phyloP scores from a whole-genome alignment of 2,888 invertebrate genomes.

The Volucella bombylans region DNA sequence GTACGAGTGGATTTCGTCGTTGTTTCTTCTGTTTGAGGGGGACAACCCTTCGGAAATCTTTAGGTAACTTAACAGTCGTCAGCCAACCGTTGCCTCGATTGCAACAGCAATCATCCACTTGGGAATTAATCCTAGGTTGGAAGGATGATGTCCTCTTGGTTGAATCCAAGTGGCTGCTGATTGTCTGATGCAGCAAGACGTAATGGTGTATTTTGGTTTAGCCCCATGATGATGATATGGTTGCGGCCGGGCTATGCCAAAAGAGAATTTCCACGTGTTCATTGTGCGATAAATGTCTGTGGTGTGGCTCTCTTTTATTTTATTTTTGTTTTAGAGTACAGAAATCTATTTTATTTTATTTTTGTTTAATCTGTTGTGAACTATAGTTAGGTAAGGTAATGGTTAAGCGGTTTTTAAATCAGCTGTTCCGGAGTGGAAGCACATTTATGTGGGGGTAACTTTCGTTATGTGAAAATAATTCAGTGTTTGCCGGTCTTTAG shows the following conservation, averaged over 20 bases:
- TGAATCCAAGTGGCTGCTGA: conserved; percentile 52
- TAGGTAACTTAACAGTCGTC: conserved; percentile 60
- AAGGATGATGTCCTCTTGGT: conserved; percentile 53
- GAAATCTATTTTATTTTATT: conserved; percentile 40
- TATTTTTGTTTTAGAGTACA: conserved; percentile 38
- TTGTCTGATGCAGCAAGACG: conserved; percentile 47
- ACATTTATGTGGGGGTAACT: conserved; percentile 16
- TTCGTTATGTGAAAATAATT: conserved; percentile 3
- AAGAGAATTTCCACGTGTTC: conserved; percentile 67
- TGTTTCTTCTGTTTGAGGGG: conserved; percentile 49
- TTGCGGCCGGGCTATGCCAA: conserved; percentile 54
- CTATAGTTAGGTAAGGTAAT: conserved; percentile 16
- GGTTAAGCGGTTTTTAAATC: conserved; percentile 37
- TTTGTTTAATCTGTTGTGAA: conserved; percentile 44
- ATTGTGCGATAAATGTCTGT: not conserved
- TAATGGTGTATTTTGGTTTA: conserved; percentile 57
- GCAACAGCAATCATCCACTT: conserved; percentile 72
- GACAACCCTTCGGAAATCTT: conserved; percentile 65
- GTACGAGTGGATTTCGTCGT: not conserved
- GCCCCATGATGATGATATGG: conserved; percentile 42
- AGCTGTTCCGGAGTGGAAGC: conserved; percentile 48
- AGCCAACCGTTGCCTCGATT: conserved; percentile 72
- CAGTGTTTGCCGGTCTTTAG: conserved; percentile 1
- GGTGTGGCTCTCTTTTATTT: conserved; percentile 37
- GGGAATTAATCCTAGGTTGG: conserved; percentile 48